Evolutionary conservation across 2,797 vertebrate genomes (phyloP), one percentile per base, ranked within the genome.

Genomic region (Propithecus perrieri): DNA sequence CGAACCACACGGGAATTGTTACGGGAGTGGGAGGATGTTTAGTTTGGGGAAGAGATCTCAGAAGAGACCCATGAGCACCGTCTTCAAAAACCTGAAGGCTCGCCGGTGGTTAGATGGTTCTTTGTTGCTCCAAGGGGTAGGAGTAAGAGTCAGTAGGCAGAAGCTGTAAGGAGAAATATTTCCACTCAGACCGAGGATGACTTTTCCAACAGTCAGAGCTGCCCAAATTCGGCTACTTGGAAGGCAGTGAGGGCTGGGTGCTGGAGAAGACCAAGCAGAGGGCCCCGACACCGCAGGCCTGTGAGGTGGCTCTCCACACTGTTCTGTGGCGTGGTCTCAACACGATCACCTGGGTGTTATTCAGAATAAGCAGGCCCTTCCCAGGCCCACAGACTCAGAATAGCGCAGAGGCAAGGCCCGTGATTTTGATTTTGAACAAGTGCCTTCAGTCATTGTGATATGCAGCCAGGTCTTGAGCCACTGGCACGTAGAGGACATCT

Each of bases 251-350:
- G 50, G 71, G 46, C 41, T 61, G 46, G 55, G 57, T 48, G 55
- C 88, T 14, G 22, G 65, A 41, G 67, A 83, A 85, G 85, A 85
- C 63, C n/a, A 7, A 24, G 80, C 46, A n/a, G 63, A 65, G 17
- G 61, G 17, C 15, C 63, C 63, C 3, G 7, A n/a, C 33, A 18
- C 7, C 3, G 7, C 63, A 65, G 63, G 33, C 63, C 63, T n/a
- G 33, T 17, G 15, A 65, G 15, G 33, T 8, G 2, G 24, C 1
- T n/a, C 50, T 59, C 22, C 35, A 22, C 13, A 0, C 28, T 48
- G 57, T 13, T 61, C 22, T 28, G 35, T 24, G 33, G 18, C n/a
- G 5, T 8, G 38, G 43, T 33, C 26, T 24, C 50, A 11, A 53
- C 43, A 48, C 33, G 38, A 24, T 33, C 59, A 48, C n/a, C 55